Base-by-base conservation (phyloP, 2,113 vertebrate genomes). In the Cathartes aura region DNA sequence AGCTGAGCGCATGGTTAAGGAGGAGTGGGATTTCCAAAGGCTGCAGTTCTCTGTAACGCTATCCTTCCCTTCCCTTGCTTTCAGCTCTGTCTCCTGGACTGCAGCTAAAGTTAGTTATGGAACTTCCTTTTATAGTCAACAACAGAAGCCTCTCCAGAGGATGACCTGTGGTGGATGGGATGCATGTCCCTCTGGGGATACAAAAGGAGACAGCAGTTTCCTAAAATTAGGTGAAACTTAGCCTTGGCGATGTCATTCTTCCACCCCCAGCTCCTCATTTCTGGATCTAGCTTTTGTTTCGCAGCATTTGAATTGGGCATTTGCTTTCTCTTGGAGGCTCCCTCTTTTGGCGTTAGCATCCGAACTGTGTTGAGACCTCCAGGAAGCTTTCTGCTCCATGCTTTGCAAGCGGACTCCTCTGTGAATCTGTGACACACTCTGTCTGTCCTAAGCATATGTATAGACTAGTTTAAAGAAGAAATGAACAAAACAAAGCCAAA, bases 271-370 rank as follows among this genome's bases (percentile, higher is more conserved):
- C 9, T 64, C 11, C 4, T 32, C 5, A 5, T 42, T 82, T 82
- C 70, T 94, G 50, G 17, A n/a, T 58, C 11, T 79, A 18, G 32
- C 12, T 45, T 52, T 80, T 75, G 22, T 82, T 90, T 88, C 17
- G 4, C 0, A 0, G 15, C 0, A 1, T 67, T 53, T 42, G 24
- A 66, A 48, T n/a, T 38, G 47, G 40, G 29, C 58, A 59, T 26
- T 30, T 91, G 26, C 48, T 76, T 92, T 89, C 47, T 63, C 6
- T 60, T 75, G 43, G n/a, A 55, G 32, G 36, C 42, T 82, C 9
- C 32, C 6, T 45, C 29, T 48, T 47, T 36, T 43, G 30, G 4
- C 2, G 2, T 76, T 67, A 9, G 52, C 0, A 0, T 56, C 59
- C 1, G 2, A 42, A 64, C n/a, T 58, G 16, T 66, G 30, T 26